Evolutionary conservation across 2,888 invertebrate species (phyloP).

Genomic region (Acleris sparsana): DNA sequence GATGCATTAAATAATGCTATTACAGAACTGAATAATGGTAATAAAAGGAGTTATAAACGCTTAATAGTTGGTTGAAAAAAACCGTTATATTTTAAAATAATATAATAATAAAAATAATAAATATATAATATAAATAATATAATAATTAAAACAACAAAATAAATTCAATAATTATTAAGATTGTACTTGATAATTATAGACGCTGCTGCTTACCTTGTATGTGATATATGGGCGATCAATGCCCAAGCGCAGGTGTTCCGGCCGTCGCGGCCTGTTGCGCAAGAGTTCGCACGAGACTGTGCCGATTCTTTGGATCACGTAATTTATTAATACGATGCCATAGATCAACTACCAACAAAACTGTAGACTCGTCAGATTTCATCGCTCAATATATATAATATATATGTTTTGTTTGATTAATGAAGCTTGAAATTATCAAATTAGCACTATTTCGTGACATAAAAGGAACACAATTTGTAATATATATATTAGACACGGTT

Average conservation of each 20-base stretch:
- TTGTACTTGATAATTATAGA: background rate
- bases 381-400: background rate
- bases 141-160: background rate
- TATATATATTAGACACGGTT: background rate
- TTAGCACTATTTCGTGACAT: background rate
- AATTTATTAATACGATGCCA: slow-evolving; percentile 75
- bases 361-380: background rate
- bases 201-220: slow-evolving; percentile 39
- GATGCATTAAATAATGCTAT: too few relatives aligned
- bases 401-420: slow-evolving; percentile 3
- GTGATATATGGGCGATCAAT: slow-evolving; percentile 22
- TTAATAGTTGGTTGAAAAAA: too few relatives aligned
- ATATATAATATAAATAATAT: too few relatives aligned
- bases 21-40: too few relatives aligned
- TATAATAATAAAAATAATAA: background rate
- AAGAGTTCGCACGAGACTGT: slow-evolving; percentile 77
- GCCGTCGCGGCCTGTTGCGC: slow-evolving; percentile 69
- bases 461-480: background rate
- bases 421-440: background rate
- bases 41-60: too few relatives aligned
- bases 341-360: slow-evolving; percentile 46
- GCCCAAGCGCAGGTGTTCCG: slow-evolving; percentile 41
- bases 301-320: slow-evolving; percentile 67
- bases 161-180: too few relatives aligned
- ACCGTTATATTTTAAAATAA: too few relatives aligned